phyloP scores from a whole-genome alignment of 2,797 vertebrate species.

The Falco biarmicus region DNA sequence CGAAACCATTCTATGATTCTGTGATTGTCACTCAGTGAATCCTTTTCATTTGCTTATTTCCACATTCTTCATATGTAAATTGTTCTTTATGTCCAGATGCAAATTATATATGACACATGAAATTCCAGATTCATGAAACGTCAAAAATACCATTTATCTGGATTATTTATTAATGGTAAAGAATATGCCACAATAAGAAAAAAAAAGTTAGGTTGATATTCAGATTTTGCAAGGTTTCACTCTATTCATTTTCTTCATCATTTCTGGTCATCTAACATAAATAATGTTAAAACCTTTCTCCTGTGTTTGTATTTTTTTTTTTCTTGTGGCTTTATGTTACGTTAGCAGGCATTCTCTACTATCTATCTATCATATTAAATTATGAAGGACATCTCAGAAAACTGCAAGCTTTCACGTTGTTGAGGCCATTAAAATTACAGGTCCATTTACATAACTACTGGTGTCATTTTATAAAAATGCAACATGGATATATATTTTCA shows the following conservation, averaged over 20 bases:
- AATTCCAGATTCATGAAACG: not conserved
- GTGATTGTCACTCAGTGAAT: not conserved
- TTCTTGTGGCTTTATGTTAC: not conserved
- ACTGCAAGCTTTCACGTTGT: not conserved
- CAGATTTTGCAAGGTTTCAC: not conserved
- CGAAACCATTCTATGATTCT: no score
- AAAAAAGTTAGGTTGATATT: not conserved
- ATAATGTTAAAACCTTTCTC: not conserved
- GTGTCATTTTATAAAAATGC: not conserved
- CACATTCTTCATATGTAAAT: not conserved
- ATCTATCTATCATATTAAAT: not conserved
- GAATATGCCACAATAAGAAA: not conserved
- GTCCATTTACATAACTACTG: not conserved
- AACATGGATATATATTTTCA: not conserved
- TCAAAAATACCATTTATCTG: not conserved
- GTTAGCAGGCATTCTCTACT: not conserved
- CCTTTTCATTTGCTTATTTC: not conserved
- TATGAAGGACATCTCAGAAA: not conserved
- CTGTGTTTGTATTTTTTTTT: not conserved
- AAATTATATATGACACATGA: not conserved
- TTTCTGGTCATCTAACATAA: not conserved
- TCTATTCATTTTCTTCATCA: not conserved
- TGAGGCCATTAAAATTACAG: not conserved
- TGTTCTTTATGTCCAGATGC: not conserved
- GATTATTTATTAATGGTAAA: not conserved